Base-by-base conservation (phyloP, 2,113 vertebrate species). In the Calyptomena viridis region DNA sequence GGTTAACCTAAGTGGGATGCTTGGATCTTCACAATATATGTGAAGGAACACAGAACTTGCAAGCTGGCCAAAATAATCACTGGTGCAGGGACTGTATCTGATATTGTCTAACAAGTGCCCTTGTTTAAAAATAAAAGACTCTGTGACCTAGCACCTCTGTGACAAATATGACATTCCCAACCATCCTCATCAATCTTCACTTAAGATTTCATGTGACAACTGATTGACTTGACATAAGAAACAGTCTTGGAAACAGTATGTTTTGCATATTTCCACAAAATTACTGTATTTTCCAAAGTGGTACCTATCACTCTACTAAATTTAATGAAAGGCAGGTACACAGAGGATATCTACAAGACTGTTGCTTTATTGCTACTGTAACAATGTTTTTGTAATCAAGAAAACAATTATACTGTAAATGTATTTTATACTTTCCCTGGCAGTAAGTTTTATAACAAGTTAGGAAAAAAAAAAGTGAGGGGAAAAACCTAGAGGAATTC, bases 281-380 rank as follows among this genome's bases (percentile, higher is more conserved):
- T 72, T 66, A 86, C 39, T 72, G n/a, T 47, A 49, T 85, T 94
- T 95, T 89, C 30, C 52, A 25, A 85, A 62, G 23, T 90, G 59
- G 68, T 87, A 80, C 91, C 84, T 90, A 88, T 85, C 84, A 94
- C 33, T 93, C 73, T 30, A 60, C 73, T 82, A 91, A 90, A 93
- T 95, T 67, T 95, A 96, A 94, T 91, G 95, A 95, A 95, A 9
- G 4, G 25, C 78, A 93, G 80, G 59, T 69, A 84, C 82, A 90
- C 33, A 73, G 71, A 84, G 39, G 58, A 95, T 87, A 96, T 97
- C 96, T 96, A 95, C 81, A 93, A 82, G 63, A 46, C 27, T 66
- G 42, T 68, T 76, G 37, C 21, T 90, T 93, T 78, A 95, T 71
- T 94, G 92, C 39, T 71, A 74, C 55, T 69, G 73, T 40, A 85